Evolutionary conservation across 1,140 invertebrate species (phyloP).

Genomic region (Neelides sp.): DNA sequence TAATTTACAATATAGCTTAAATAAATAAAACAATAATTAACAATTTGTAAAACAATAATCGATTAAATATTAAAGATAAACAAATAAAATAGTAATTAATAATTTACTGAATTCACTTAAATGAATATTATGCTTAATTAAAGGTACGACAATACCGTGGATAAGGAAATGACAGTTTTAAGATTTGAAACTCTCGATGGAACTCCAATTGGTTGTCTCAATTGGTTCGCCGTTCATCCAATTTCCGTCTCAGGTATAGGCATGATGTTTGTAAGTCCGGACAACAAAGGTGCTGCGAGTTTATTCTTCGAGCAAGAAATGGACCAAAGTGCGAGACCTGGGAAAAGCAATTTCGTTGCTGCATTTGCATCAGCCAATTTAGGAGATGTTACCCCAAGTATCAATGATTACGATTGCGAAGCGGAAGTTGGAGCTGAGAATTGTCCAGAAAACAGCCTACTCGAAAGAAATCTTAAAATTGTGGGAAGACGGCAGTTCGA

Average conservation of each 20-base stretch:
- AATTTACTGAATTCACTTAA: no score
- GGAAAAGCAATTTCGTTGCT: slow-evolving; percentile 13
- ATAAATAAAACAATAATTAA: no score
- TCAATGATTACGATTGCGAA: not conserved
- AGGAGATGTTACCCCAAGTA: slow-evolving; percentile 11
- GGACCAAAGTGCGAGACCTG: slow-evolving; percentile 7
- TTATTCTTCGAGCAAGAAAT: slow-evolving; percentile 12
- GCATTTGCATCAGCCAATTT: slow-evolving; percentile 13
- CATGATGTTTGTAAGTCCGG: slow-evolving; percentile 6
- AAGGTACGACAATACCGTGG: not conserved
- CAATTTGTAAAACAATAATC: no score
- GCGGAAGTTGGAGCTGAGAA: not conserved
- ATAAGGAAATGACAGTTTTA: slow-evolving; percentile 10
- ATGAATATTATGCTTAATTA: no score
- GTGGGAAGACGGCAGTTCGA: slow-evolving; percentile 1
- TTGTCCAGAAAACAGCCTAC: not conserved
- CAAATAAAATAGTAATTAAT: no score
- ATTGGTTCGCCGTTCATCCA: slow-evolving; percentile 13
- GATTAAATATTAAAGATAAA: no score
- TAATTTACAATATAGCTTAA: no score
- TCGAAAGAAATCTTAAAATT: not conserved
- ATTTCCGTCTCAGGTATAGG: slow-evolving; percentile 9
- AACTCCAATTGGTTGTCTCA: slow-evolving; percentile 1
- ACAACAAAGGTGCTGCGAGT: slow-evolving; percentile 6
- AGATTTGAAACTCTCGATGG: not conserved